phyloP scores from a whole-genome alignment of 2,113 vertebrate genomes.

The Osmerus eperlanus region DNA sequence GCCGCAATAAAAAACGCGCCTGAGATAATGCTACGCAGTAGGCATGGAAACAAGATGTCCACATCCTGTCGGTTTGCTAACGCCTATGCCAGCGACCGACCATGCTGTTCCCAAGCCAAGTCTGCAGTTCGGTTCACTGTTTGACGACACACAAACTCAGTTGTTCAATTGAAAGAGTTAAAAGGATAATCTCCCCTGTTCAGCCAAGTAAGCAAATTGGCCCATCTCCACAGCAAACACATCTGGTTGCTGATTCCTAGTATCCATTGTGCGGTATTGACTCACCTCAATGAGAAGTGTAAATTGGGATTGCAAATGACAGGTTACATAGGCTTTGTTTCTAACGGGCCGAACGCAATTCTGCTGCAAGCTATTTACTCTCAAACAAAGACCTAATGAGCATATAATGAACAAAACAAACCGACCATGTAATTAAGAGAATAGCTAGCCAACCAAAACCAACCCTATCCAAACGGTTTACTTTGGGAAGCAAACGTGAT shows the following conservation, averaged over 20 bases:
- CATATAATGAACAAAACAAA: constrained; percentile 52
- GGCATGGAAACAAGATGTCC: too few relatives aligned
- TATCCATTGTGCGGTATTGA: constrained; percentile 61
- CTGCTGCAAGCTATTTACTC: constrained; percentile 41
- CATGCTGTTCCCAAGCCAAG: too few relatives aligned
- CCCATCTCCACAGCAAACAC: constrained; percentile 10
- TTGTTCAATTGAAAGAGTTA: neutral
- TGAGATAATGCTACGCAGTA: too few relatives aligned
- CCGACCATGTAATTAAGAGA: constrained; percentile 62
- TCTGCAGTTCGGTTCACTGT: too few relatives aligned
- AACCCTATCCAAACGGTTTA: constrained; percentile 20
- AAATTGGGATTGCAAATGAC: constrained; percentile 62
- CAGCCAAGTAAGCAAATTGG: constrained; percentile 19
- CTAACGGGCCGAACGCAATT: constrained; percentile 58
- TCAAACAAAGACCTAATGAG: constrained; percentile 46
- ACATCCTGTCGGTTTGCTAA: too few relatives aligned
- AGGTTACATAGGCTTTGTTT: constrained; percentile 42
- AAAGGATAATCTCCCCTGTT: neutral
- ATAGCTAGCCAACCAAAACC: constrained; percentile 46
- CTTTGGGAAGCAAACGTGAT: neutral
- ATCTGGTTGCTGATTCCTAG: constrained; percentile 47
- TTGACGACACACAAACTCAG: too few relatives aligned
- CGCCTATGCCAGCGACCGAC: too few relatives aligned
- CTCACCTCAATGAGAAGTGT: constrained; percentile 52
- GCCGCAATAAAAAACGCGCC: constrained; percentile 7